phyloP scores from a whole-genome alignment of 2,888 invertebrate species.

The Melanostoma mellinum region DNA sequence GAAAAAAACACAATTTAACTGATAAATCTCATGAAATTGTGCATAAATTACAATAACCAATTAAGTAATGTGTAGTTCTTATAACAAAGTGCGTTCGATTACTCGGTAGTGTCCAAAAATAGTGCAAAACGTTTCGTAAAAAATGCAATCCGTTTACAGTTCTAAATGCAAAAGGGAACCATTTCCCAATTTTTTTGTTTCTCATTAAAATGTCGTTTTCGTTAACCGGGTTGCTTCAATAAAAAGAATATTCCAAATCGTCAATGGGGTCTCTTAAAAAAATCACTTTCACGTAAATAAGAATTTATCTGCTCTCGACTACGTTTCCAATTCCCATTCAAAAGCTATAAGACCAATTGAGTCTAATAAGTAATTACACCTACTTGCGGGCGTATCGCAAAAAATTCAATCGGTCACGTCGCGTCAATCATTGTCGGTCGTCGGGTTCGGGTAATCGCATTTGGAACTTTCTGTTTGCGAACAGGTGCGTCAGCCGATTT shows the following conservation, averaged over 20 bases:
- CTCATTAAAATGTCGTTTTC: no score
- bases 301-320: no score
- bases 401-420: not conserved
- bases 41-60: no score
- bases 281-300: no score
- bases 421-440: not conserved
- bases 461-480: not conserved
- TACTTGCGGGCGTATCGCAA: not conserved
- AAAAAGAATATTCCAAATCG: no score
- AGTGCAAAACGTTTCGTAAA: no score
- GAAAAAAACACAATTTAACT: conserved; percentile 29
- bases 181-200: not conserved
- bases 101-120: not conserved
- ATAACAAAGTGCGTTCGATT: not conserved
- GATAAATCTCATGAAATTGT: not conserved
- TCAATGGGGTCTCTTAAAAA: no score
- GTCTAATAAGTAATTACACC: no score
- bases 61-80: not conserved
- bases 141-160: conserved; percentile 1
- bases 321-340: no score
- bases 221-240: no score
- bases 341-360: no score
- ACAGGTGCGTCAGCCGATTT: not conserved
- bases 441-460: no score
- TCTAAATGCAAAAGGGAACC: not conserved